Percentiles rank a stretch among this genome's conserved stretches.
These are phyloP conservation scores for Leptodactylus fallax DNA, from an alignment of 2,797 vertebrate genomes.

Conservation along the genomic window DNA sequence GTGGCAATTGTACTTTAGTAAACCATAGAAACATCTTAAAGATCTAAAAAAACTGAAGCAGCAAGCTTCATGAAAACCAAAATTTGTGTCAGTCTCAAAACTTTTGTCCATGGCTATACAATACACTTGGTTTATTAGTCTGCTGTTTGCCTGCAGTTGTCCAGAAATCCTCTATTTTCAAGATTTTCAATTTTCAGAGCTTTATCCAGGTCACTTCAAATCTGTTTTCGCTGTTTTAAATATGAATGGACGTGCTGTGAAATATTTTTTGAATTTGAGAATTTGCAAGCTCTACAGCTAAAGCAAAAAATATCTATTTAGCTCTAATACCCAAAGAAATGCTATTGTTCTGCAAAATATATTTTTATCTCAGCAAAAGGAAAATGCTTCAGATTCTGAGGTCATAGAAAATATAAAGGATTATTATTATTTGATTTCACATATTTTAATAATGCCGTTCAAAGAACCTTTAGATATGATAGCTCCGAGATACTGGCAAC, in stretches of 20 bases:
- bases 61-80: too few species aligned
- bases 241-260: not conserved
- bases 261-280: not conserved
- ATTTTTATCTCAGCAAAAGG: conserved; percentile 6
- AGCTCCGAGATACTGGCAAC: not conserved
- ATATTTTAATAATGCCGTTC: not conserved
- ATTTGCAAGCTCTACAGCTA: conserved; percentile 6
- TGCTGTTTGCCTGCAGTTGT: not conserved
- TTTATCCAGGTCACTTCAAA: not conserved
- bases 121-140: not conserved
- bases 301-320: conserved; percentile 20
- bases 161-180: not conserved
- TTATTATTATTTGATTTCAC: not conserved
- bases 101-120: not conserved
- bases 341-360: conserved; percentile 14
- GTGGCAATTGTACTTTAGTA: too few species aligned
- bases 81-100: too few species aligned
- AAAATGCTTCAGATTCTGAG: not conserved
- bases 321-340: conserved; percentile 7
- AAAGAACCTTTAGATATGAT: not conserved
- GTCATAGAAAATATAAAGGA: not conserved
- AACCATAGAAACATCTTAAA: too few species aligned
- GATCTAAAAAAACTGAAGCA: too few species aligned
- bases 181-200: not conserved
- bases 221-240: conserved; percentile 20